Evolutionary conservation across 1,140 invertebrate species (phyloP).

Genomic region (Mercenaria mercenaria): DNA sequence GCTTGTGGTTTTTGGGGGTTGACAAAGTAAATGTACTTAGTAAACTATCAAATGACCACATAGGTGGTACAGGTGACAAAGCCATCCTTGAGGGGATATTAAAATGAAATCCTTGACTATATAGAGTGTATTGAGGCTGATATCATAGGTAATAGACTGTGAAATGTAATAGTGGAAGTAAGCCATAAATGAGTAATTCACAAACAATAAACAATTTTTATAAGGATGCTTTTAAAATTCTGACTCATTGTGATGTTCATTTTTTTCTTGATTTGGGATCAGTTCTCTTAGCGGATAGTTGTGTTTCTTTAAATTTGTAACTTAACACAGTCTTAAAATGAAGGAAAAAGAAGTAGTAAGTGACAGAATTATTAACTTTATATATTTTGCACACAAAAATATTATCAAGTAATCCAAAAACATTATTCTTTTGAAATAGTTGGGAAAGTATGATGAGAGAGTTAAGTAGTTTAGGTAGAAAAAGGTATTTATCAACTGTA

Average conservation of each 20-base stretch:
- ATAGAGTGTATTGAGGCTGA: neutral
- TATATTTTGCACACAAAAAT: no score
- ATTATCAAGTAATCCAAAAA: no score
- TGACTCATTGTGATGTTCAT: neutral
- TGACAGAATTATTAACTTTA: neutral
- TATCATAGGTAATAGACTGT: conserved; percentile 4
- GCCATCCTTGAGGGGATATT: neutral
- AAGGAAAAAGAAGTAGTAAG: conserved; percentile 25
- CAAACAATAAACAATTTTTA: conserved; percentile 28
- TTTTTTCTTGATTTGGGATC: neutral
- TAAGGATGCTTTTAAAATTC: neutral
- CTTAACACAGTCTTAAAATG: neutral
- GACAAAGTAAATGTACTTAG: neutral
- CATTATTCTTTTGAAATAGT: no score
- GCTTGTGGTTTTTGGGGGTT: neutral
- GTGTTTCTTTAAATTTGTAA: neutral
- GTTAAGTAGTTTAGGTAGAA: no score
- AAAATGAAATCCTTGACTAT: neutral
- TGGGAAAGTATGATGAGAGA: no score
- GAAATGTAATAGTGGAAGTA: conserved; percentile 8
- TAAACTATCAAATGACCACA: conserved; percentile 29
- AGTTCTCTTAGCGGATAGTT: neutral
- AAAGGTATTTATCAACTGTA: neutral
- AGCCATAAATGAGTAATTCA: neutral
- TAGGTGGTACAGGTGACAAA: neutral